Evolutionary conservation across 1,140 invertebrate species (phyloP).

Genomic region (Ceratosolen solmsi): DNA sequence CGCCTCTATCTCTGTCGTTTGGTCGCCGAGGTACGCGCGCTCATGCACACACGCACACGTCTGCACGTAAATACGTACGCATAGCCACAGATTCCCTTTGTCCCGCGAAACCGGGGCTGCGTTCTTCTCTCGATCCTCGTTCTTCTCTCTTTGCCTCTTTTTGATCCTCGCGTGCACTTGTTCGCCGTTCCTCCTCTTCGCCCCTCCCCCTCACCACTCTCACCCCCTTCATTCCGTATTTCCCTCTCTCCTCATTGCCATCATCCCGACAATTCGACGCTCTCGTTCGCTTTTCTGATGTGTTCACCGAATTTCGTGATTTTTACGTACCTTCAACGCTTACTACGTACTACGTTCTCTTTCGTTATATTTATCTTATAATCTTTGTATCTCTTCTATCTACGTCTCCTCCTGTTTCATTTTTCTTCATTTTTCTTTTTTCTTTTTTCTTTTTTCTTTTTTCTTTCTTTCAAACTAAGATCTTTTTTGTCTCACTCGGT

Average conservation of each 20-base stretch:
- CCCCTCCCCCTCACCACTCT: slow-evolving; percentile 50
- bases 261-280: slow-evolving; percentile 50
- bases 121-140: slow-evolving; percentile 18
- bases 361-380: slow-evolving; percentile 28
- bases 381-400: background rate
- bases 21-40: slow-evolving; percentile 26
- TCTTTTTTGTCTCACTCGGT: background rate
- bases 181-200: slow-evolving; percentile 33
- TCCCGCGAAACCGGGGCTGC: slow-evolving; percentile 60
- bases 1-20: slow-evolving; percentile 46
- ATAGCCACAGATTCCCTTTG: slow-evolving; percentile 68
- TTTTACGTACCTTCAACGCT: slow-evolving; percentile 27
- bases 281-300: slow-evolving; percentile 50
- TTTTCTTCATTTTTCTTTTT: too few species aligned
- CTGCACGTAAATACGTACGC: slow-evolving; percentile 25
- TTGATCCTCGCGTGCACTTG: slow-evolving; percentile 51
- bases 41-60: background rate
- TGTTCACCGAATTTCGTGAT: slow-evolving; percentile 52
- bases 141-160: slow-evolving; percentile 26
- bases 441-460: too few species aligned
- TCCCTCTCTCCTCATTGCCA: slow-evolving; percentile 45
- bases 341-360: slow-evolving; percentile 48
- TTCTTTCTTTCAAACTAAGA: too few species aligned
- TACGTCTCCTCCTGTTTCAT: slow-evolving; percentile 2
- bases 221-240: slow-evolving; percentile 20